Evolutionary conservation across 2,888 invertebrate genomes (phyloP), one percentile per base, ranked within the genome.

Genomic region (Drosophila maculinotata): DNA sequence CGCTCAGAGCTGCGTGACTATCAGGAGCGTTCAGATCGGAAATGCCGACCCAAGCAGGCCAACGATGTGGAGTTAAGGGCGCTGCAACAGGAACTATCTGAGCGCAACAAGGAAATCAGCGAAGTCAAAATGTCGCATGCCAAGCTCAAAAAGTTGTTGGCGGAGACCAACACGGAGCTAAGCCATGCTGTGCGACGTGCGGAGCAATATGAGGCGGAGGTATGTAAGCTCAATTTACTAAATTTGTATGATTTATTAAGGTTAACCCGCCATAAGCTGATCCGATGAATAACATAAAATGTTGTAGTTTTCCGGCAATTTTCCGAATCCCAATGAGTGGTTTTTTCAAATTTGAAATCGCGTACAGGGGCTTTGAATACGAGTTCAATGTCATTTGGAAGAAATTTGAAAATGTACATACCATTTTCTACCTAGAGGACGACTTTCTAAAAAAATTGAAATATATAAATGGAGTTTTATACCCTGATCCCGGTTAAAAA

Each of bases 81-180:
- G 35, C 87, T 95, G 28, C 95, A 95, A 76, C 94, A 95, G 87
- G 95, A 95, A 81, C 82, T 94, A n/a, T 90, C 92, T 26, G 95
- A 95, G 82, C 93, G 94, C 67, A 94, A 93, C 85, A 94, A 94
- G 94, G 95, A 96, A 91, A 92, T 96, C 52, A 92, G 93, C 9
- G 96, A 96, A 79, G 91, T 96, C 54, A 94, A 94, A 88, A 95
- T 95, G 90, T 93, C 94, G 20, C 94, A 96, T 88, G 93, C 93
- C 45, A 96, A 96, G 90, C 86, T 96, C 62, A 96, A 96, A 90
- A 91, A 91, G 97, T 98, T 73, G 96, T 96, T 89, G 94, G 94
- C 95, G 47, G 96, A 96, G 83, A 95, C 95, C 82, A 93, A 94
- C 12, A 95, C 95, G 0, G 96, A 97, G 86, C 90, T 96, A 35